Base-by-base conservation (phyloP, 1,140 invertebrate species). In the Acromyrmex heyeri region DNA sequence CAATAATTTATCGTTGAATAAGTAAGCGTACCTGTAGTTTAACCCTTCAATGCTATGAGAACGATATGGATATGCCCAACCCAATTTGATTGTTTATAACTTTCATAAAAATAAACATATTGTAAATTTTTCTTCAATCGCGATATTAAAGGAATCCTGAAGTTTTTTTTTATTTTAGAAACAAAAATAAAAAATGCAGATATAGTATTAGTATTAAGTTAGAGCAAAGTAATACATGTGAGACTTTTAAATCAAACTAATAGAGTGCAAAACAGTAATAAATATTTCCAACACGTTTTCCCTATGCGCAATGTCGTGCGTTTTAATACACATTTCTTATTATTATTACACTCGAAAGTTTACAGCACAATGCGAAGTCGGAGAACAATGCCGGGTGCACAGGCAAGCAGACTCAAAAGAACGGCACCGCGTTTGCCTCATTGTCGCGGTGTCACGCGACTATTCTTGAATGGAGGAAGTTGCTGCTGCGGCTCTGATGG, bases 381-480 rank as follows among this genome's bases (percentile, higher is more conserved):
- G 53, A 59, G 87, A 88, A 88, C 87, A 88, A 88, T 88, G 69
- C 27, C 27, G 67, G n/a, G 34, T 72, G 78, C 65, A 44, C 38
- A 73, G 53, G 48, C 79, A 73, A 27, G 57, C 59, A 34, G 85
- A 61, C 55, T 88, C 87, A 81, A 88, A 88, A 85, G 87, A 86
- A 75, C 76, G 34, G 61, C 76, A 50, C 38, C 53, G 75, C 87
- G 72, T 88, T 86, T 81, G 78, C 87, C 30, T 86, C 87, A 86
- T 88, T 86, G 87, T 88, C 85, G 72, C 76, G 85, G 65, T 81
- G 87, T 81, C 85, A 88, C 85, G 87, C 83, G 85, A 88, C 34
- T 77, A 73, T 85, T 65, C 73, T 75, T 44, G 82, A 87, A 87
- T 72, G 53, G 72, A 61, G 70, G 50, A 77, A 62, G 55, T 53